Evolutionary conservation across 2,797 vertebrate species (phyloP).

Genomic region (Perodicticus potto): DNA sequence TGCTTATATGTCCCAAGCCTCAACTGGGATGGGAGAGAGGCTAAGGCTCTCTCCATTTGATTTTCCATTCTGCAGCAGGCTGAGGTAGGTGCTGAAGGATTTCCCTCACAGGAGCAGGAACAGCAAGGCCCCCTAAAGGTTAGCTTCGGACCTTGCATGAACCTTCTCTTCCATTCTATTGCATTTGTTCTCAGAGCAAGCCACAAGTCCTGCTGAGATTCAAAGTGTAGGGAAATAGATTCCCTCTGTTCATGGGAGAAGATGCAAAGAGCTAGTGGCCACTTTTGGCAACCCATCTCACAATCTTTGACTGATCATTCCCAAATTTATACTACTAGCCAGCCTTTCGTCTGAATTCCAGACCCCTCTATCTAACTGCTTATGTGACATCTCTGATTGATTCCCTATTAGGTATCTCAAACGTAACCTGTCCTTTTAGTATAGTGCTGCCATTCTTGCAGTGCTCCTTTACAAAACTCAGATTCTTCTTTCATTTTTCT

Average conservation of each 20-base stretch:
- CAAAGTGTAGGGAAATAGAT: neutral
- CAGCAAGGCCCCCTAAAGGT: neutral
- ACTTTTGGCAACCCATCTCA: neutral
- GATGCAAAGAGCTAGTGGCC: neutral
- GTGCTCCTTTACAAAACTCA: neutral
- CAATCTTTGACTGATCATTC: neutral
- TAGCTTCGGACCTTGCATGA: neutral
- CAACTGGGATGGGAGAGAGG: neutral
- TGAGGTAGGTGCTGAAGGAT: neutral
- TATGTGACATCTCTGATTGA: neutral
- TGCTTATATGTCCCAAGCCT: neutral
- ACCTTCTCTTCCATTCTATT: neutral
- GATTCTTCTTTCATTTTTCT: neutral
- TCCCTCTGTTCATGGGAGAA: neutral
- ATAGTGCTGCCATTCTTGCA: neutral
- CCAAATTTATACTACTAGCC: neutral
- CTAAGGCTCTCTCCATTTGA: neutral
- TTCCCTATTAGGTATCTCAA: neutral
- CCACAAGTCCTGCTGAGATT: neutral
- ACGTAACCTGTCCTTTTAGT: neutral
- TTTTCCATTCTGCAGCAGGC: neutral
- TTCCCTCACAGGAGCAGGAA: neutral
- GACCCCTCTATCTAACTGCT: neutral
- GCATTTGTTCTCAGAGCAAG: neutral
- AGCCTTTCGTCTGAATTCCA: neutral